Base-by-base conservation (phyloP, 53 echinoderm and acorn worm species). In the Stichopus horrens region DNA sequence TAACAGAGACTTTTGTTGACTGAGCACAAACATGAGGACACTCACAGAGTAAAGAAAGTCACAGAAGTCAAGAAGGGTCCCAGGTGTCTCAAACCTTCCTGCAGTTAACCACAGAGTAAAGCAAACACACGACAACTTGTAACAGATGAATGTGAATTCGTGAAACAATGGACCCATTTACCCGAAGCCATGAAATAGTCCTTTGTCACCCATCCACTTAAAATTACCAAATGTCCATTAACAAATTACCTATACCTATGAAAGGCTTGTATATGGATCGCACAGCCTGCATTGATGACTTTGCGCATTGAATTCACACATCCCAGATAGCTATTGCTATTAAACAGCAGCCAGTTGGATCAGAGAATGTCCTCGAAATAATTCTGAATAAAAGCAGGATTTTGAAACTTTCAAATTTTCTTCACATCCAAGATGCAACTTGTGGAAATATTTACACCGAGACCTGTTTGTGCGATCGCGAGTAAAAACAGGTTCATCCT, bases 1-100 rank as follows among this genome's bases (percentile, higher is more conserved):
- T 79, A 55, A 63, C 63, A 79, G 79, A 19, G 55, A 53, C 79
- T 55, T 53, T 8, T 79, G 79, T 79, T 79, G 79, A 79, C 79
- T 79, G 4, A 4, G 55, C 79, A 79, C 79, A 79, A 55, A 79
- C 55, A 18, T 16, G 16, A 79, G 79, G 55, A 53, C 13, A 53
- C 56, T 79, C 16, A 10, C 63, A 63, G 63, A 7, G 63, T 63
- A 63, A 63, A 63, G 8, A 63, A 13, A 13, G 7, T 63, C 63
- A 63, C 5, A 63, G 63, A 9, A 63, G 63, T 63, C 63, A 63
- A 63, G 16, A 63, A 16, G 16, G 11, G 16, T 63, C 63, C 63
- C 16, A 63, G 4, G 4, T 63, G 4, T 63, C 11, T 63, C 63
- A 63, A 63, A 16, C 16, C 16, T 13, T 63, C 10, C 11, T 16